Conservation (phyloP, 2,888 invertebrate genomes). For the Andrena trimmerana region DNA sequence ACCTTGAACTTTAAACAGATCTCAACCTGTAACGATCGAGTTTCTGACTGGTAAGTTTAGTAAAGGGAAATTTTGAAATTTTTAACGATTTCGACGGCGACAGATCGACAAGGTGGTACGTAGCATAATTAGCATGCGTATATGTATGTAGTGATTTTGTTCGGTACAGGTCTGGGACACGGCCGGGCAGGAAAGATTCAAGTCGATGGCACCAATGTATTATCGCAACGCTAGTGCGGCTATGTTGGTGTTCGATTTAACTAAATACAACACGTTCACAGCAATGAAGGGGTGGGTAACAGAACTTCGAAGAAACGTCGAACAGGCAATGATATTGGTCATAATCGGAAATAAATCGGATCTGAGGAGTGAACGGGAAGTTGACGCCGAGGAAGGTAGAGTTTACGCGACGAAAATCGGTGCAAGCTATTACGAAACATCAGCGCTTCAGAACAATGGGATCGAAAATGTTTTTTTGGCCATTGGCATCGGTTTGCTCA, state of each 20-base stretch:
- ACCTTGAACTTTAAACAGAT: not conserved
- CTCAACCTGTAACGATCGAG: no score
- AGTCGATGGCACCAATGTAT: constrained; percentile 98
- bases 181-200: constrained; percentile 94
- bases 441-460: constrained; percentile 92
- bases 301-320: constrained; percentile 92
- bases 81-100: not conserved
- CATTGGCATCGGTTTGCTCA: constrained; percentile 88
- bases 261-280: constrained; percentile 90
- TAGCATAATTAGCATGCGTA: not conserved
- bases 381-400: constrained; percentile 89
- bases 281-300: constrained; percentile 95
- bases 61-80: not conserved
- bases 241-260: constrained; percentile 94
- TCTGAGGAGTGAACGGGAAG: constrained; percentile 88
- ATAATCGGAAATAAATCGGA: constrained; percentile 96
- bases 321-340: constrained; percentile 91
- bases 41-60: not conserved
- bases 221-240: constrained; percentile 97
- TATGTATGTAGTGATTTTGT: constrained; percentile 64
- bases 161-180: constrained; percentile 93
- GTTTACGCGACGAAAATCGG: constrained; percentile 93
- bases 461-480: constrained; percentile 91
- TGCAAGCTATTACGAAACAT: constrained; percentile 94
- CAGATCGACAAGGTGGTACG: not conserved